Conservation (phyloP, 2,888 invertebrate genomes). For the Nysson spinosus region DNA sequence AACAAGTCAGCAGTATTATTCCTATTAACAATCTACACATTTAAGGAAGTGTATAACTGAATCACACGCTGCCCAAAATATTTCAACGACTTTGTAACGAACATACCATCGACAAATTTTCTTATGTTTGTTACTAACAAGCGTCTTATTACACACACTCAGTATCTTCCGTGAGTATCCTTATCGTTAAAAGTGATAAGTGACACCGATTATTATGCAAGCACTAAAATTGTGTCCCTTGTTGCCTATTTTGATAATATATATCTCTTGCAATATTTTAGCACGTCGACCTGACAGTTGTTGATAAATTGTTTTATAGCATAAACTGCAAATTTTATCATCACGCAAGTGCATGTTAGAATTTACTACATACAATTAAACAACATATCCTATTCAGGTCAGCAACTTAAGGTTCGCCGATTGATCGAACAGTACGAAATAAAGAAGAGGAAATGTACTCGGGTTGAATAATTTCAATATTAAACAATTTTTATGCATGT, state of each 20-base stretch:
- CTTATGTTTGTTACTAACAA: background rate
- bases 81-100: conserved; percentile 8
- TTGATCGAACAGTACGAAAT: no score
- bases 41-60: conserved; percentile 3
- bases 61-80: conserved; percentile 3
- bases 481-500: conserved; percentile 19
- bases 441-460: conserved; percentile 21
- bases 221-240: conserved; percentile 16
- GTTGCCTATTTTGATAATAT: conserved; percentile 33
- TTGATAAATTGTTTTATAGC: conserved; percentile 18
- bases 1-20: conserved; percentile 50
- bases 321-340: conserved; percentile 10
- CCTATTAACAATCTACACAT: conserved; percentile 13
- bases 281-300: conserved; percentile 14
- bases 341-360: conserved; percentile 10
- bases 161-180: conserved; percentile 23
- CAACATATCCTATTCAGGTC: conserved; percentile 6
- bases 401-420: conserved; percentile 1
- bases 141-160: background rate
- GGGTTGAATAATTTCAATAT: conserved; percentile 22
- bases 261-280: conserved; percentile 10
- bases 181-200: conserved; percentile 21
- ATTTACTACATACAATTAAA: conserved; percentile 9
- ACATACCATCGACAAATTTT: background rate
- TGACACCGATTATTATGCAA: conserved; percentile 17